phyloP scores from a whole-genome alignment of 2,888 invertebrate genomes.

The Calameuta pallipes region DNA sequence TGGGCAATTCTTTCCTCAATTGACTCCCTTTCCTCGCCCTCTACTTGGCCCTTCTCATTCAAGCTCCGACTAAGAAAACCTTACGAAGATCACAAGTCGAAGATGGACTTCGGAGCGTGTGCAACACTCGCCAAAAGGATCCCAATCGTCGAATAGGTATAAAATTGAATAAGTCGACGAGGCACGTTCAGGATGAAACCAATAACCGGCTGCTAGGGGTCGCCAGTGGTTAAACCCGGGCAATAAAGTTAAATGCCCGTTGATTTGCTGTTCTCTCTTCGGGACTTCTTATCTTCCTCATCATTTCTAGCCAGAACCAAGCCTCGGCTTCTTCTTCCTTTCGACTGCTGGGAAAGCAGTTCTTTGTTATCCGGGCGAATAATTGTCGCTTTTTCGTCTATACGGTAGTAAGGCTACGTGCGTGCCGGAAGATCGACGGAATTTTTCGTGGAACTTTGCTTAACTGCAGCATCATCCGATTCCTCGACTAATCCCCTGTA shows the following conservation, averaged over 20 bases:
- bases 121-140: background rate
- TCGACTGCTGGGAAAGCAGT: slow-evolving; percentile 8
- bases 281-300: background rate
- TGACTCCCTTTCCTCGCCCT: background rate
- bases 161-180: slow-evolving; percentile 10
- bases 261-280: slow-evolving; percentile 6
- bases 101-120: background rate
- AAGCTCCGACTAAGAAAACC: background rate
- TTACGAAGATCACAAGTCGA: background rate
- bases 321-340: background rate
- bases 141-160: background rate
- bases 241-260: slow-evolving; percentile 13
- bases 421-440: background rate
- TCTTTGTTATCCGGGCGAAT: slow-evolving; percentile 7
- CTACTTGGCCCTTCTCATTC: background rate
- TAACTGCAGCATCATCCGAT: background rate
- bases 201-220: slow-evolving; percentile 5
- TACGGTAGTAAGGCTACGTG: slow-evolving; percentile 7
- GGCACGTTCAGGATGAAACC: slow-evolving; percentile 7
- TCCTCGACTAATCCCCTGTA: background rate
- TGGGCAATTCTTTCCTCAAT: background rate
- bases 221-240: slow-evolving; percentile 11
- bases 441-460: background rate
- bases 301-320: background rate
- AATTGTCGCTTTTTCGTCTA: slow-evolving; percentile 10